Percentiles rank a stretch among this genome's conserved stretches.
phyloP scores from a whole-genome alignment of 2,797 vertebrate species.

The Myoxocephalus aenaeus region DNA sequence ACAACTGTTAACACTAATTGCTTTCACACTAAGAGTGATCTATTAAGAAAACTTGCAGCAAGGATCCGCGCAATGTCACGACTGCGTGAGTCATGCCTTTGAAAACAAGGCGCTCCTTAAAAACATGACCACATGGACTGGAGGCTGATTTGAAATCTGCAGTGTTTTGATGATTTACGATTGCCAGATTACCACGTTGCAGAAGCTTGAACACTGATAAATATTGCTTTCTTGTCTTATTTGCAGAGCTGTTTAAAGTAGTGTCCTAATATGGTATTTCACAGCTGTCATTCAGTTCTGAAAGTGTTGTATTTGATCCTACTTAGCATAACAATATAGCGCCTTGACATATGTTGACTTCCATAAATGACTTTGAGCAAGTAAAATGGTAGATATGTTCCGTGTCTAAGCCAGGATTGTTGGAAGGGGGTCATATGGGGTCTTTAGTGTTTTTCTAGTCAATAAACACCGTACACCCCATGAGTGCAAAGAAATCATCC shows the following conservation, averaged over 20 bases:
- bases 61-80: conserved; percentile 59
- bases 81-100: conserved; percentile 65
- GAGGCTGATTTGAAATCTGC: conserved; percentile 50
- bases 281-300: not conserved
- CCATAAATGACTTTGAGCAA: not conserved
- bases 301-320: not conserved
- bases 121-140: conserved; percentile 57
- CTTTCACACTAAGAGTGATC: conserved; percentile 81
- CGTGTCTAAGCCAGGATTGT: not conserved
- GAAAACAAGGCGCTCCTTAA: conserved; percentile 46
- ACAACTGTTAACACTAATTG: conserved; percentile 85
- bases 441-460: not conserved
- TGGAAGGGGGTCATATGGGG: not conserved
- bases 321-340: not conserved
- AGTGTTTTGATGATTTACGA: conserved; percentile 38
- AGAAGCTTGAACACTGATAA: conserved; percentile 6
- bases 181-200: conserved; percentile 12
- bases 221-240: not conserved
- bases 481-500: not conserved
- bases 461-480: not conserved
- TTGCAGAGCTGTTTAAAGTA: not conserved
- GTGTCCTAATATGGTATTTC: not conserved
- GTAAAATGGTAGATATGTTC: conserved; percentile 7
- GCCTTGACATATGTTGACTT: not conserved
- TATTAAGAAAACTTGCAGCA: conserved; percentile 82